Evolutionary conservation across 2,113 vertebrate genomes (phyloP), one percentile per base, ranked within the genome.

Genomic region (Plecotus auritus): DNA sequence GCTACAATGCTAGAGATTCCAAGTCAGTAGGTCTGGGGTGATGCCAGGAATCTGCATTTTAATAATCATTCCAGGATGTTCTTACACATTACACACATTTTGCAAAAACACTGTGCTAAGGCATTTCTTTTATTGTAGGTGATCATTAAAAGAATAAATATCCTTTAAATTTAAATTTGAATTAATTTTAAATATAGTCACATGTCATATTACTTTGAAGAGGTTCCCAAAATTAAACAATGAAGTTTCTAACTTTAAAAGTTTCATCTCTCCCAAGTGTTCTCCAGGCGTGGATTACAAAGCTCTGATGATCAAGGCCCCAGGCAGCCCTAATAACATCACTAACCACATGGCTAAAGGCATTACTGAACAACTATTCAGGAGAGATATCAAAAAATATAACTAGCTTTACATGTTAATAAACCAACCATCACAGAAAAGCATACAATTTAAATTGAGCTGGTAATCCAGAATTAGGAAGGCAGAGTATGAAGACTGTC

Each of bases 401-500:
- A 95, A 91, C 49, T 49, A 92, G 78, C 85, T 95, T 88, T 97
- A 88, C 95, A 96, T 91, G 94, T 95, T 92, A 95, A 94, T 94
- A 93, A 96, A 87, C 90, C 93, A 93, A 94, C 95, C 95, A 93
- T 96, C 96, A 96, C 66, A 94, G 85, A 73, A 88, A 95, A 92
- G 88, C 94, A 97, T 49, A 77, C 77, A 89, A 40, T 73, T 96
- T 96, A 95, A 96, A 95, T 91, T 76, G 96, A 93, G 96, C 95
- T 96, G 88, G 83, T 96, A 96, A 96, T 91, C 85, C 51, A 86
- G 93, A 94, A 96, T 93, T 84, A 95, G 91, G 74, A 94, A 66
- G 56, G 86, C 78, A 93, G 26, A 30, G n/a, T 32, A 83, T 83
- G 92, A 70, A 26, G 80, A 90, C 74, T 81, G 45, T 88, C 74